Evolutionary conservation across 2,113 vertebrate species (phyloP).

Genomic region (Otocyon megalotis): DNA sequence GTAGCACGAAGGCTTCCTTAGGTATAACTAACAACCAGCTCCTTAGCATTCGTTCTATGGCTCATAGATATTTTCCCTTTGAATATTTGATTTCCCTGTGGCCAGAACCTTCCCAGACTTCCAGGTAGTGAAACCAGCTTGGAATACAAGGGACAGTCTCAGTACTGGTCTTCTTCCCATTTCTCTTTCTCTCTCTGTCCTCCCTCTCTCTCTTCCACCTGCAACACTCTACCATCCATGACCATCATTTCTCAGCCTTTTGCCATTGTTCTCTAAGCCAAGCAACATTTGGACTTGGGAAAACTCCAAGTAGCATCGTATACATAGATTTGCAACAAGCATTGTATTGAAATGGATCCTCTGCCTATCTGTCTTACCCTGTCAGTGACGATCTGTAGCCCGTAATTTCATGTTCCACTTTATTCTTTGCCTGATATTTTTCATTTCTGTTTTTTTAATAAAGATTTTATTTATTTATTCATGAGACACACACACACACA

Average conservation of each 20-base stretch:
- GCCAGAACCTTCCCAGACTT: not conserved
- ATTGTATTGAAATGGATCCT: not conserved
- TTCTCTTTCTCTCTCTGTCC: not conserved
- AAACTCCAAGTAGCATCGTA: not conserved
- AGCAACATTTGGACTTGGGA: slow-evolving; percentile 6
- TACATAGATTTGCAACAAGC: not conserved
- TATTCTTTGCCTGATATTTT: slow-evolving; percentile 42
- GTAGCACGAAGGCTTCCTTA: not conserved
- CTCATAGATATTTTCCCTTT: not conserved
- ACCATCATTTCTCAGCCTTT: not conserved
- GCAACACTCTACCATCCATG: not conserved
- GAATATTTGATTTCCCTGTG: not conserved
- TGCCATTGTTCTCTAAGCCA: not conserved
- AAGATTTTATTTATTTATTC: too few species aligned
- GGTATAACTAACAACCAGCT: not conserved
- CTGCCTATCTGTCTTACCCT: not conserved
- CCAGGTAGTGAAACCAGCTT: not conserved
- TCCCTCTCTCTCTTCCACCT: not conserved
- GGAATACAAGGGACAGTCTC: not conserved
- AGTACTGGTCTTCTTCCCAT: not conserved
- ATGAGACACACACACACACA: too few species aligned
- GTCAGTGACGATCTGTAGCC: not conserved
- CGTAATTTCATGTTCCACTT: slow-evolving; percentile 3
- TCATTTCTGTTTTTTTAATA: not conserved
- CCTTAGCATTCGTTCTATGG: not conserved